Base-by-base conservation (phyloP, 2,888 invertebrate species). In the Papilio gigon region DNA sequence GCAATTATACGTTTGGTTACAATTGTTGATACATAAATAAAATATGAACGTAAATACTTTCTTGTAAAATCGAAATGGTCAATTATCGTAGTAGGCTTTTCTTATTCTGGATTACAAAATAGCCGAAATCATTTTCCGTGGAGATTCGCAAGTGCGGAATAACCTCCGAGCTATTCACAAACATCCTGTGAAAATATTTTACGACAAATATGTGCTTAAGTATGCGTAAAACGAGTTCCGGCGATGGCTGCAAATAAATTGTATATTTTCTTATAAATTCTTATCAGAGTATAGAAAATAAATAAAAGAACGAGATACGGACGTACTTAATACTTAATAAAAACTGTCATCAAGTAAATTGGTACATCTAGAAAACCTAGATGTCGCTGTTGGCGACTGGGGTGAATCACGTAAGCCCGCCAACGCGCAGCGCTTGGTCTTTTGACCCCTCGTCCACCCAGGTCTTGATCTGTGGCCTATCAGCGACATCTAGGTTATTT, bases 151-250 rank as follows among this genome's bases (percentile, higher is more conserved):
- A 37, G n/a, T 33, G 17, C 60, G 60, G 37, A 37, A 60, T 47
- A 50, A 50, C 35, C 27, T 60, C 14, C n/a, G 59, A 35, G 47
- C 33, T 47, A 50, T 66, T 60, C 50, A 42, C 47, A 60, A 66
- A 66, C 27, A 66, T 60, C 37, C 66, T 35, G 66, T 20, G 27
- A 50, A 66, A 50, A 66, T 60, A 60, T 66, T 66, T 60, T 60
- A 47, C 50, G 66, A 47, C 66, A 60, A 60, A 66, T 60, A 50
- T 66, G 66, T 66, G 50, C 47, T 33, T 60, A 60, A 60, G 60
- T 50, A 58, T 60, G 60, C 66, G 66, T 66, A 35, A 59, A 66
- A 47, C 35, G 25, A 60, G 60, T 60, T 35, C n/a, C 65, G 27
- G 14, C 17, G 27, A 27, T 42, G 27, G 2, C 11, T 30, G 17